These are phyloP conservation scores for Dryobotodes eremita DNA, from an alignment of 2,888 invertebrate genomes.

Conservation along the genomic window DNA sequence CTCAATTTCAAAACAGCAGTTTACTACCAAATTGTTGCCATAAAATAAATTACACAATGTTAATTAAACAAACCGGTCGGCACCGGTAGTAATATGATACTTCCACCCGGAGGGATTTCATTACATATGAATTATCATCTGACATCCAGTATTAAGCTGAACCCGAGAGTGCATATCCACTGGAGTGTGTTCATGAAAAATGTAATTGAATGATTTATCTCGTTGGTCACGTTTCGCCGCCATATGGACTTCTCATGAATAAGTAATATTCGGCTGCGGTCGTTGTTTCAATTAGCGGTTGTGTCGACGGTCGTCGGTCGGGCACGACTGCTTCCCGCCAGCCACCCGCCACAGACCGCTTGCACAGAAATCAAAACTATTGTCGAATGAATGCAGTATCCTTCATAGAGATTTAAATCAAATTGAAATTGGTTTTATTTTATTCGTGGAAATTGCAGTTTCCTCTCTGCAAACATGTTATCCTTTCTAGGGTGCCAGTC, in stretches of 20 bases:
- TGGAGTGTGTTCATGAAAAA: slow-evolving; percentile 84
- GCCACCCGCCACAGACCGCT: slow-evolving; percentile 63
- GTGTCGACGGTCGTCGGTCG: slow-evolving; percentile 87
- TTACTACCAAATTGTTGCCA: slow-evolving; percentile 26
- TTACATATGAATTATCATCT: slow-evolving; percentile 67
- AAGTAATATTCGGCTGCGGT: slow-evolving; percentile 88
- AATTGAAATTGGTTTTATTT: not conserved
- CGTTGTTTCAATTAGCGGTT: slow-evolving; percentile 91
- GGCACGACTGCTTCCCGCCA: slow-evolving; percentile 80
- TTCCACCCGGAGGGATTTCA: slow-evolving; percentile 63
- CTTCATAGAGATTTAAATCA: not conserved
- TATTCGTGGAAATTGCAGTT: not conserved
- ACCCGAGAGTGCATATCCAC: slow-evolving; percentile 69
- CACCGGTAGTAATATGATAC: slow-evolving; percentile 51
- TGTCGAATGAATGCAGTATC: slow-evolving; percentile 29
- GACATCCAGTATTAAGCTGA: slow-evolving; percentile 66
- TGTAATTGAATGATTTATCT: slow-evolving; percentile 90
- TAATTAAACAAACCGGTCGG: slow-evolving; percentile 69
- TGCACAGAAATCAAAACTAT: slow-evolving; percentile 68
- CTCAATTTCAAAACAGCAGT: slow-evolving; percentile 3
- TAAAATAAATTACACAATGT: slow-evolving; percentile 38
- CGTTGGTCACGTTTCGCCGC: slow-evolving; percentile 88
- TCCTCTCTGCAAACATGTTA: not conserved
- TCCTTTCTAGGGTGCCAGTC: not conserved
- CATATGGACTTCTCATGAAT: slow-evolving; percentile 90